Evolutionary conservation across 2,113 vertebrate genomes (phyloP), one percentile per base, ranked within the genome.

Genomic region (Siniperca chuatsi): DNA sequence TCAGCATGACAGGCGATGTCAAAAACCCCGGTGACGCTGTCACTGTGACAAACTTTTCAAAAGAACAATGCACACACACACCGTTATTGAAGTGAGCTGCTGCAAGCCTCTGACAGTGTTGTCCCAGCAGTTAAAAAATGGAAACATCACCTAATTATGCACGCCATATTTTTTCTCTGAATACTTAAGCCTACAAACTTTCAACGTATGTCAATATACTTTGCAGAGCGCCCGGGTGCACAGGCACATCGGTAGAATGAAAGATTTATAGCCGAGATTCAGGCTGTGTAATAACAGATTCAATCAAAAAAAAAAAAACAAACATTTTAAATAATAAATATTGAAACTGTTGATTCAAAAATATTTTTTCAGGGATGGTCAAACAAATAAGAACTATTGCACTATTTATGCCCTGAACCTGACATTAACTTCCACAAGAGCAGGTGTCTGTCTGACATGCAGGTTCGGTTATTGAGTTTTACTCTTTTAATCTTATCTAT

Each of bases 11-110:
- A 96, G 95, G 89, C 90, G 90, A 91, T 95, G 95, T 96, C 96
- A 96, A 91, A 88, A 94, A 94, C 90, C 93, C 92, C 88, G 88
- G 93, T 93, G 95, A 96, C 87, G 94, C 93, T 95, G 96, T 96
- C 95, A 95, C 86, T 73, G 90, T 95, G 95, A 96, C 94, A 94
- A 95, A 95, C 95, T 95, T 95, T 94, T 95, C 92, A 96, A 96
- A 95, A 94, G 94, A 93, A 93, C 92, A 93, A 94, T 90, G 92
- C 90, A 83, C 88, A 87, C 91, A 85, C 93, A 87, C 87, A 91
- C 93, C 37, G 82, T 86, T 88, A 91, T 92, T 95, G 93, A 94
- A 94, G 93, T 89, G 92, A 88, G 92, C 91, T 90, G 89, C 89
- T 91, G 88, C 87, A 55, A 94, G 94, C 85, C 92, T 87, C 89